These are phyloP conservation scores for Macquaria australasica DNA, from an alignment of 2,113 vertebrate genomes.

Conservation along the genomic window DNA sequence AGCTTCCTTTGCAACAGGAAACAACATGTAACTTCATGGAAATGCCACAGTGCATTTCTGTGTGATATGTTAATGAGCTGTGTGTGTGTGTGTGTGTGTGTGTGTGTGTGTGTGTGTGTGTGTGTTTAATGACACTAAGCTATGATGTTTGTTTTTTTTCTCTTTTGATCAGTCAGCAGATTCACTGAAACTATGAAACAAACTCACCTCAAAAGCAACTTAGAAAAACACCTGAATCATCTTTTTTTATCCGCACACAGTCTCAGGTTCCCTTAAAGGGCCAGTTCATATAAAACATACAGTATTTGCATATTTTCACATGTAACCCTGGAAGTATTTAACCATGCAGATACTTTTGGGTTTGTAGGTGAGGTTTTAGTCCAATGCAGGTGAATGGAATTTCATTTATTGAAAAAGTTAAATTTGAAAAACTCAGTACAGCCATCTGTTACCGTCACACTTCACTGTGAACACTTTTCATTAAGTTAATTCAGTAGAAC, in stretches of 20 bases:
- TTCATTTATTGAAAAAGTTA: too few species aligned
- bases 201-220: not conserved
- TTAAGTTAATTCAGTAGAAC: too few species aligned
- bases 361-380: too few species aligned
- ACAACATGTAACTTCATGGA: slow-evolving; percentile 64
- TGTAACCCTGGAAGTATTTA: too few species aligned
- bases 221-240: slow-evolving; percentile 12
- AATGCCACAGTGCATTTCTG: slow-evolving; percentile 60
- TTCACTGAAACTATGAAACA: slow-evolving; percentile 23
- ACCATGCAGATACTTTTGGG: not conserved
- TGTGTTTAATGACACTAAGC: not conserved
- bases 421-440: too few species aligned
- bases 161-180: slow-evolving; percentile 39
- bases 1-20: slow-evolving; percentile 71
- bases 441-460: too few species aligned
- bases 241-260: not conserved
- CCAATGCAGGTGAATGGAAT: too few species aligned
- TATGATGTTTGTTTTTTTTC: not conserved
- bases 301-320: not conserved
- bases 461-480: too few species aligned
- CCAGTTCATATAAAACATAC: not conserved
- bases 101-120: slow-evolving; percentile 17
- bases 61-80: slow-evolving; percentile 51
- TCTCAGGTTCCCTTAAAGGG: not conserved
- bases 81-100: slow-evolving; percentile 40